Base-by-base conservation (phyloP, 1,140 invertebrate genomes). In the Aphelenchoides fujianensis region DNA sequence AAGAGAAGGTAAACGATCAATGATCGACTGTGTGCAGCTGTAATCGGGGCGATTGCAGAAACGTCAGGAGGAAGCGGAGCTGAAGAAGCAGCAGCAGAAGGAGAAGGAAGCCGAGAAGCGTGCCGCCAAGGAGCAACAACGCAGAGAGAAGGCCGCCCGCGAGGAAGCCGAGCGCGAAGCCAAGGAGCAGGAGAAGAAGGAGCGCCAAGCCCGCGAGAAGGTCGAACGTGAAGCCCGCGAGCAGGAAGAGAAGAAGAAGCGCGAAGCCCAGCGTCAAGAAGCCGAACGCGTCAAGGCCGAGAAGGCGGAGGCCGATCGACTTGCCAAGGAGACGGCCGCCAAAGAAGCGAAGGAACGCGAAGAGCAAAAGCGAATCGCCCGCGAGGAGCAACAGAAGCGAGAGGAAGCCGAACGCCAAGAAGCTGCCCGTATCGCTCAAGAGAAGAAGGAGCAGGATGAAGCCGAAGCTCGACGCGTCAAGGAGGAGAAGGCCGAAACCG, bases 391-490 rank as follows among this genome's bases (percentile, higher is more conserved):
- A 59, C 55, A 5, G 28, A 23, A 59, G 34, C 5, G 23, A 5
- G 5, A 59, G 34, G 5, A 23, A 59, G 55, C 23, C 23, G 23
- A 59, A 59, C 23, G 5, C 7, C 27, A 5, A 7, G 55, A 59
- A 59, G 23, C 41, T 12, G 23, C 12, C 23, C 41, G 23, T 23
- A 48, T 48, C 55, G 5, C 5, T 30, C 5, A 59, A 23, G 55
- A 59, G 12, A 59, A 59, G 5, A 59, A 59, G 55, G 41, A 48
- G 41, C n/a, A n/a, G n/a, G n/a, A n/a, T n/a, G n/a, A n/a, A n/a
- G 41, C 41, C 41, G 41, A 48, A 48, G 5, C 55, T 59, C 19
- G 34, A 59, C 55, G 5, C 55, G n/a, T n/a, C n/a, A 59, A 59
- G 55, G 55, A 59, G 7, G 5, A 59, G 19, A 59, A 59, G 55